Evolutionary conservation across 2,888 invertebrate species (phyloP).

Genomic region (Macropis europaea): DNA sequence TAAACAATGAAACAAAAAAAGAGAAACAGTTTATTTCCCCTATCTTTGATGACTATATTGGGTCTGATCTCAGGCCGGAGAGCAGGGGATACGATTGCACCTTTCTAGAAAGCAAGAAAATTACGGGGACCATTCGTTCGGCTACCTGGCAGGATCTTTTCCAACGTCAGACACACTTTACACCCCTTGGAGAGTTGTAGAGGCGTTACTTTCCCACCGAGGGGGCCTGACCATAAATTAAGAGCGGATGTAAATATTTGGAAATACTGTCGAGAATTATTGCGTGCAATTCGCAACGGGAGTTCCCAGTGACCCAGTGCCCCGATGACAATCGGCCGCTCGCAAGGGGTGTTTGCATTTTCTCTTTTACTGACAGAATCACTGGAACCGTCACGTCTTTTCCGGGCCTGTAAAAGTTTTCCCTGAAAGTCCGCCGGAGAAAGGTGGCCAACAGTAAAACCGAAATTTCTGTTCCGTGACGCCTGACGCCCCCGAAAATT

Average conservation of each 20-base stretch:
- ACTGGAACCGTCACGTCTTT: slow-evolving; percentile 18
- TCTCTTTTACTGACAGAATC: slow-evolving; percentile 35
- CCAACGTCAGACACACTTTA: not conserved
- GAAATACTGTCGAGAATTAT: slow-evolving; percentile 54
- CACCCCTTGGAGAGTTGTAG: slow-evolving; percentile 8
- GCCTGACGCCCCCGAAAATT: slow-evolving; percentile 27
- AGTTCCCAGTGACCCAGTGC: slow-evolving; percentile 63
- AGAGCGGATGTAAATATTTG: slow-evolving; percentile 63
- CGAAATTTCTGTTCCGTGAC: not conserved
- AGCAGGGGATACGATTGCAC: not conserved
- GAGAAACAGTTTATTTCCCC: no score
- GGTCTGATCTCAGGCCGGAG: not conserved
- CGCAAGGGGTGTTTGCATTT: slow-evolving; percentile 25
- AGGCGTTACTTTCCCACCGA: not conserved
- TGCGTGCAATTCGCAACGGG: slow-evolving; percentile 66
- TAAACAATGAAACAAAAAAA: no score
- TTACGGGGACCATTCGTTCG: not conserved
- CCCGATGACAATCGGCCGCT: slow-evolving; percentile 33
- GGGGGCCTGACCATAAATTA: slow-evolving; percentile 42
- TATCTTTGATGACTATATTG: not conserved
- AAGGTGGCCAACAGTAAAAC: slow-evolving; percentile 12
- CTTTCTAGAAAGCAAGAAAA: slow-evolving; percentile 22
- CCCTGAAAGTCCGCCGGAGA: not conserved
- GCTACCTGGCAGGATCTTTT: slow-evolving; percentile 15
- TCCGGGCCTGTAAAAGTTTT: slow-evolving; percentile 17